Evolutionary conservation across 2,797 vertebrate genomes (phyloP).

Genomic region (Pangasius djambal): DNA sequence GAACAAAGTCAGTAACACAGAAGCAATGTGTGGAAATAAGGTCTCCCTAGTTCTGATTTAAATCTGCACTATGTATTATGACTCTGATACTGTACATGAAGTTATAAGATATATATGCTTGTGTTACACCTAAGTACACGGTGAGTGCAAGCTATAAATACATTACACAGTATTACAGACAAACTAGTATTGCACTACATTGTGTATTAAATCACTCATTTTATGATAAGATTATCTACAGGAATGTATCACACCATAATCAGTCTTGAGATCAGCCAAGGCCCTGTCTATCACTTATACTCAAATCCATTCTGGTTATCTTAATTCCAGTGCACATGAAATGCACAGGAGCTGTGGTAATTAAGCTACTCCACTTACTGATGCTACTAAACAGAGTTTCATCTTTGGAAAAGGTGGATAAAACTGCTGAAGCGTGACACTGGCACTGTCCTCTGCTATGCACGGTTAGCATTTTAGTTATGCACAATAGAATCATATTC

Average conservation of each 20-base stretch:
- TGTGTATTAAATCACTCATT: background rate
- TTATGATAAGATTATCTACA: conserved; percentile 4
- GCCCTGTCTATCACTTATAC: background rate
- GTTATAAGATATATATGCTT: background rate
- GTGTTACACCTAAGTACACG: conserved; percentile 4
- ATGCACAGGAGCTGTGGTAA: background rate
- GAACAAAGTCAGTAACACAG: background rate
- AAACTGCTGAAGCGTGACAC: background rate
- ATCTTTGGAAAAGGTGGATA: background rate
- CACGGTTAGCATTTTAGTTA: conserved; percentile 22
- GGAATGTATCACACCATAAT: background rate
- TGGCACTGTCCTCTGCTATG: conserved; percentile 1
- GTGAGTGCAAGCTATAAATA: background rate
- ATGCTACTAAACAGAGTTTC: background rate
- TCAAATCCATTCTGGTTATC: background rate
- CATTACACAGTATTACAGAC: conserved; percentile 8
- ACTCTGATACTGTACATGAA: background rate
- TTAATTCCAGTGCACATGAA: background rate
- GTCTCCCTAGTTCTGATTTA: background rate
- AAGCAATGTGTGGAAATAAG: background rate
- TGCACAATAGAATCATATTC: conserved; percentile 24
- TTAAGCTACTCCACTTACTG: background rate
- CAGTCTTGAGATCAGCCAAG: background rate
- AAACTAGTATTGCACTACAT: background rate
- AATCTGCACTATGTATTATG: background rate